A percentile compares a stretch with the other conserved stretches of the same genome.
Evolutionary conservation across 2,888 invertebrate species (phyloP).

Genomic region (Parnassius mnemosyne): DNA sequence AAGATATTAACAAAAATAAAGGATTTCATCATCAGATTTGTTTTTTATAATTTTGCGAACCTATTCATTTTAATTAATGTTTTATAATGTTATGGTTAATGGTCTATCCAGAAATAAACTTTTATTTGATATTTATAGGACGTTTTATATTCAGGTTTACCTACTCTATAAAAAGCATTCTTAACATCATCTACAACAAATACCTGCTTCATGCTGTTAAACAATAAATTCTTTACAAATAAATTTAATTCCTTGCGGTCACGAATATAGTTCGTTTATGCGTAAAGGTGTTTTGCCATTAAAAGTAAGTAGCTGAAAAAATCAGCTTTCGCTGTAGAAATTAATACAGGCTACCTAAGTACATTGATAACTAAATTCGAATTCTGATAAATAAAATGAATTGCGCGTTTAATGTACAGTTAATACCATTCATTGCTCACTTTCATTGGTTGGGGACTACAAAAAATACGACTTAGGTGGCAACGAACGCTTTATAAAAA

Average conservation of each 20-base stretch:
- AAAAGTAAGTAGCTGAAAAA: conserved; percentile 11
- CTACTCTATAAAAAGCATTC: no score
- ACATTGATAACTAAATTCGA: conserved; percentile 20
- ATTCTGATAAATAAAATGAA: conserved; percentile 20
- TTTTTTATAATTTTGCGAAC: no score
- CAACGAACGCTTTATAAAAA: conserved; percentile 5
- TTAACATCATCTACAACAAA: conserved; percentile 6
- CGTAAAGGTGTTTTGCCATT: conserved; percentile 7
- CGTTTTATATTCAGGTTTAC: no score
- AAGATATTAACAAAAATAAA: no score
- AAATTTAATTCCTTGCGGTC: conserved; percentile 7
- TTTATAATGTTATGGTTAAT: no score
- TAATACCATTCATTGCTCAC: conserved; percentile 14
- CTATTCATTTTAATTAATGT: no score
- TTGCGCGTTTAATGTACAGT: conserved; percentile 21
- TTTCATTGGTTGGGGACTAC: conserved; percentile 19
- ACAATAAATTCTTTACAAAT: conserved; percentile 17
- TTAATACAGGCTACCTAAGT: conserved; percentile 15
- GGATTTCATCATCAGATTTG: no score
- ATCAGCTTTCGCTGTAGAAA: conserved; percentile 5
- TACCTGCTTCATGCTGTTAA: background rate
- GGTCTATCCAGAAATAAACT: no score
- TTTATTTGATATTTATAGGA: no score
- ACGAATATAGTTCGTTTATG: conserved; percentile 5
- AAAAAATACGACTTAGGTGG: conserved; percentile 14